A percentile compares a stretch with the other conserved stretches of the same genome.
Conservation (phyloP, 2,797 vertebrate genomes). For the Cercopithecus petaurista region DNA sequence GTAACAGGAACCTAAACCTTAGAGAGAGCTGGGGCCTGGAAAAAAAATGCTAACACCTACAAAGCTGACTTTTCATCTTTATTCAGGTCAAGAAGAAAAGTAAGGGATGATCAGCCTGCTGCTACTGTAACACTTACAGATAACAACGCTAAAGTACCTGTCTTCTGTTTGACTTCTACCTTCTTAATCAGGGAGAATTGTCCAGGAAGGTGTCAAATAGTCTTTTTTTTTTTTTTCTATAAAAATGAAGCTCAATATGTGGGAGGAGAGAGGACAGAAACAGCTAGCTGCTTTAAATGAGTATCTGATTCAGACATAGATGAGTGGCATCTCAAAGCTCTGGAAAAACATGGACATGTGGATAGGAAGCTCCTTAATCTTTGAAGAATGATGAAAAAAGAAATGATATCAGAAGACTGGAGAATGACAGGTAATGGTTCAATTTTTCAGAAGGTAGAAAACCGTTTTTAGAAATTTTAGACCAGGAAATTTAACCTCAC, state of each 20-base stretch:
- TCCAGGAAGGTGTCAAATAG: not conserved
- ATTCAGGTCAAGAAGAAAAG: not conserved
- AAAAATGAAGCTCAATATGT: not conserved
- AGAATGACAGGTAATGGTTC: not conserved
- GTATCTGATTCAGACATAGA: not conserved
- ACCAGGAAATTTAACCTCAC: not conserved
- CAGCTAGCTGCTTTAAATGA: not conserved
- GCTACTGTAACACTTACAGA: not conserved
- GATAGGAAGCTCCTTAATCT: not conserved
- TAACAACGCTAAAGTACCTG: not conserved
- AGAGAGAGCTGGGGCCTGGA: not conserved
- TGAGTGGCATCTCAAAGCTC: not conserved
- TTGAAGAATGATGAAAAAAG: not conserved
- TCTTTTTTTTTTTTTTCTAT: not conserved
- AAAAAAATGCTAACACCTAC: not conserved
- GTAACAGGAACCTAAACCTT: not conserved
- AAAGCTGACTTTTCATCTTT: not conserved
- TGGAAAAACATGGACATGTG: not conserved
- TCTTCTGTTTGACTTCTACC: not conserved
- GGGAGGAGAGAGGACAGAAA: not conserved
- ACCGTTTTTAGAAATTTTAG: not conserved
- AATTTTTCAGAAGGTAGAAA: not conserved
- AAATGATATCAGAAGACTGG: not conserved
- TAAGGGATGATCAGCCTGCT: not conserved
- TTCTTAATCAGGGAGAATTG: not conserved